A percentile compares a stretch with the other conserved stretches of the same genome.
Conservation (phyloP, 1,140 invertebrate species). For the Theocolax elegans region DNA sequence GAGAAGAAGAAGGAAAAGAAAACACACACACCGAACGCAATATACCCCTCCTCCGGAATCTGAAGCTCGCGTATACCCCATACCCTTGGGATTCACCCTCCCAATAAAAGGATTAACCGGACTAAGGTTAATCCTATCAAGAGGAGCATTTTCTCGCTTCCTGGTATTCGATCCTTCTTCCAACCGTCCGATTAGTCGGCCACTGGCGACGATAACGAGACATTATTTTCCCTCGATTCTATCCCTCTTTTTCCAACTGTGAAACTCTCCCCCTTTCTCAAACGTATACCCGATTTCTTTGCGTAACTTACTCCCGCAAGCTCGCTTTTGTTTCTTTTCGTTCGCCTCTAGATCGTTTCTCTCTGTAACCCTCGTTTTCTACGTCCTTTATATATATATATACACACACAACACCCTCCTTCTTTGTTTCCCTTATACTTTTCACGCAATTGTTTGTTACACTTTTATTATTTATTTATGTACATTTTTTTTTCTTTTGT, state of each 20-base stretch:
- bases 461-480: neutral
- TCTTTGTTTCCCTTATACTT: neutral
- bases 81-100: slow-evolving; percentile 54
- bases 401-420: neutral
- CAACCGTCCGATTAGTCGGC: slow-evolving; percentile 45
- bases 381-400: neutral
- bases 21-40: neutral
- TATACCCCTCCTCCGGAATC: too few relatives aligned
- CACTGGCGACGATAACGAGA: slow-evolving; percentile 51
- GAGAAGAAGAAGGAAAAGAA: neutral
- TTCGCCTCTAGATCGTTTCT: neutral
- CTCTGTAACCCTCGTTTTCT: slow-evolving; percentile 8
- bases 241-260: neutral
- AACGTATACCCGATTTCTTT: neutral
- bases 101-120: slow-evolving; percentile 66
- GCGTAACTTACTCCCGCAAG: too few relatives aligned
- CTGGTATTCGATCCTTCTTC: slow-evolving; percentile 19
- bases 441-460: neutral
- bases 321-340: too few relatives aligned
- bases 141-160: slow-evolving; percentile 42
- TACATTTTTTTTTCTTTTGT: neutral
- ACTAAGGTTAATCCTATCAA: slow-evolving; percentile 65
- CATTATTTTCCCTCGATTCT: slow-evolving; percentile 52
- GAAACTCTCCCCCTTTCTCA: slow-evolving; percentile 18
- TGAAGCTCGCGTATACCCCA: neutral